Percentiles rank a stretch among this genome's conserved stretches.
phyloP scores from a whole-genome alignment of 53 echinoderm and acorn worm species.

The Antedon mediterranea region DNA sequence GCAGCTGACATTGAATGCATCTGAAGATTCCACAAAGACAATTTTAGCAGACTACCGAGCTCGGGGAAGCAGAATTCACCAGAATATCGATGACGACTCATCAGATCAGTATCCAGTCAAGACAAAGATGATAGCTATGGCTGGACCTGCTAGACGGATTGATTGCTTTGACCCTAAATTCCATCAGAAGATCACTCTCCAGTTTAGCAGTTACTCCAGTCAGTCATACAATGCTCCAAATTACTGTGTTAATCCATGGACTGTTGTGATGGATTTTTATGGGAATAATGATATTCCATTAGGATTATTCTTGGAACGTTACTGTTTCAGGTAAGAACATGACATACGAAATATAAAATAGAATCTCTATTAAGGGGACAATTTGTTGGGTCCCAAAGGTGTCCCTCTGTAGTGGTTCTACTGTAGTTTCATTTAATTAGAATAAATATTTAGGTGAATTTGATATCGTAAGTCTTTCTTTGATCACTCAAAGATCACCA shows the following conservation, averaged over 20 bases:
- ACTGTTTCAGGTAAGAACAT: constrained; percentile 83
- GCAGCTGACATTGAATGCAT: constrained; percentile 35
- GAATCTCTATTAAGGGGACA: too few relatives aligned
- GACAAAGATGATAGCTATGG: background rate
- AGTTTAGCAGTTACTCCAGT: constrained; percentile 81
- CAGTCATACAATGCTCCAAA: constrained; percentile 61
- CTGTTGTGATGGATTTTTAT: constrained; percentile 80
- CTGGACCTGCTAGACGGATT: background rate
- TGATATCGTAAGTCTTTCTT: too few relatives aligned
- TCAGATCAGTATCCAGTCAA: background rate
- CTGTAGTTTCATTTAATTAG: background rate
- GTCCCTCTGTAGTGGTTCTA: background rate
- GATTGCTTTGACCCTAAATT: constrained; percentile 77
- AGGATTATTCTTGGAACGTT: constrained; percentile 87
- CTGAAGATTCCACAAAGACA: constrained; percentile 35
- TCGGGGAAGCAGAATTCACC: constrained; percentile 60
- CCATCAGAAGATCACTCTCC: constrained; percentile 66
- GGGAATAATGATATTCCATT: constrained; percentile 73
- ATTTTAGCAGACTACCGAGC: constrained; percentile 83
- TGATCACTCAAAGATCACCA: too few relatives aligned
- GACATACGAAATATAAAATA: background rate
- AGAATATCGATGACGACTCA: background rate
- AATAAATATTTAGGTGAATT: too few relatives aligned
- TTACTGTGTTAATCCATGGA: constrained; percentile 84
- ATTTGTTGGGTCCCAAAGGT: too few relatives aligned